Evolutionary conservation across 37 sponge, comb jelly and placozoan species (phyloP).

Genomic region (Hormiphora californensis): DNA sequence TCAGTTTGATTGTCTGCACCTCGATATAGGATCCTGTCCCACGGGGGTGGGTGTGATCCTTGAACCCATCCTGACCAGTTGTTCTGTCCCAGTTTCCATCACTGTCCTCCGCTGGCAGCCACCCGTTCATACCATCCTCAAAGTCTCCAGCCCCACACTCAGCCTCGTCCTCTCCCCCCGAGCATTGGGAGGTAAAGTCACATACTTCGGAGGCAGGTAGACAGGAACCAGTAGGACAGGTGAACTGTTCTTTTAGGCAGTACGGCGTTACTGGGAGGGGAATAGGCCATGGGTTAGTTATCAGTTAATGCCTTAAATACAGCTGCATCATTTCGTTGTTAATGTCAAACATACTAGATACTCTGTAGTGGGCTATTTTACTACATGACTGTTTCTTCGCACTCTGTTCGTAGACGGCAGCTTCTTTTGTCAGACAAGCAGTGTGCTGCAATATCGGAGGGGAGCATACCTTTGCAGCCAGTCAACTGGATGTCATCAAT

Average conservation of each 20-base stretch:
- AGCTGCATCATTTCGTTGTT: too few species aligned
- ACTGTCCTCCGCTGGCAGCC: neutral
- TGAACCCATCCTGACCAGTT: constrained; percentile 27
- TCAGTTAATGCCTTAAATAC: too few species aligned
- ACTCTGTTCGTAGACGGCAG: too few species aligned
- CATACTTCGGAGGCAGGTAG: neutral
- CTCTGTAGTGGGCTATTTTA: too few species aligned
- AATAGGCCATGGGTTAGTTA: too few species aligned
- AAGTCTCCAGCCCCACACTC: constrained; percentile 9
- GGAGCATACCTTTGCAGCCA: constrained; percentile 24
- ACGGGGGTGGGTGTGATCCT: constrained; percentile 24
- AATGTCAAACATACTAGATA: too few species aligned
- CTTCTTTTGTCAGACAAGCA: too few species aligned
- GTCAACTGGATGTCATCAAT: constrained; percentile 6
- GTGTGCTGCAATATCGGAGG: too few species aligned
- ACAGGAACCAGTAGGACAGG: constrained; percentile 52
- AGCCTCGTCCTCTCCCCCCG: constrained; percentile 21
- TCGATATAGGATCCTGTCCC: constrained; percentile 19
- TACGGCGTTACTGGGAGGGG: constrained; percentile 29
- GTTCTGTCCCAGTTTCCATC: constrained; percentile 23
- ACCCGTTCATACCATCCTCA: constrained; percentile 47
- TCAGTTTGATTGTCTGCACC: constrained; percentile 22
- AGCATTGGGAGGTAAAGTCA: constrained; percentile 49
- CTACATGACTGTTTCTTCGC: too few species aligned
- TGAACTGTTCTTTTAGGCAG: constrained; percentile 46